Base-by-base conservation (phyloP, 2,888 invertebrate species). In the Azorinus chamasolen region DNA sequence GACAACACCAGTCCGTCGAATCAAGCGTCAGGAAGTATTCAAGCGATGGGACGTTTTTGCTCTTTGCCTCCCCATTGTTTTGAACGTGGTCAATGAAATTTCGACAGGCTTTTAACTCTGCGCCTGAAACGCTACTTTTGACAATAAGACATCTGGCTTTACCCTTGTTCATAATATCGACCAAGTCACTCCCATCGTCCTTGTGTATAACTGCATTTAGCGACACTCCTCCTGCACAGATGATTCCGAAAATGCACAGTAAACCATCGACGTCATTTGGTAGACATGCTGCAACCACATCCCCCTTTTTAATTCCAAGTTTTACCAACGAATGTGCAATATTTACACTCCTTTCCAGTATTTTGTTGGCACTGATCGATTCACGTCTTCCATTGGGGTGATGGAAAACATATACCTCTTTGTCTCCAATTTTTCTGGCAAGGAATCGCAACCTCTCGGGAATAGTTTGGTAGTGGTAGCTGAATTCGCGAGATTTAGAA, bases 281-380 rank as follows among this genome's bases (percentile, higher is more conserved):
- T 5, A 66, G 50, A 25, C 66, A 77, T 2, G 58, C 53, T 3
- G 58, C 76, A n/a, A 71, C 70, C 16, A 77, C 37, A n/a, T 77
- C 76, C 1, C 71, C 76, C 39, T 51, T 66, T 25, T 48, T 25
- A 22, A 77, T 55, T 22, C 76, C 76, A 2, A 62, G 46, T 54
- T 53, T 43, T 6, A 77, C 37, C 2, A 77, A 45, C 14, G 57
- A 41, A 14, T 48, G 14, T 18, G 71, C 71, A 5, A 68, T 24
- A 8, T 24, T 14, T 1, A 16, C 37, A 3, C 62, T 43, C 37
- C 25, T 61, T 14, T 39, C 20, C 20, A 39, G 48, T 12, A 77
- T 12, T 20, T 66, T 53, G 2, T 22, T 50, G 1, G 66, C 63
- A 3, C 62, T 68, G 16, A 71, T 66, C 16, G 46, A 24, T 14